Percentiles rank a stretch among this genome's conserved stretches.
These are phyloP conservation scores for Chaitophorus viminalis DNA, from an alignment of 2,888 invertebrate species.

Conservation along the genomic window DNA sequence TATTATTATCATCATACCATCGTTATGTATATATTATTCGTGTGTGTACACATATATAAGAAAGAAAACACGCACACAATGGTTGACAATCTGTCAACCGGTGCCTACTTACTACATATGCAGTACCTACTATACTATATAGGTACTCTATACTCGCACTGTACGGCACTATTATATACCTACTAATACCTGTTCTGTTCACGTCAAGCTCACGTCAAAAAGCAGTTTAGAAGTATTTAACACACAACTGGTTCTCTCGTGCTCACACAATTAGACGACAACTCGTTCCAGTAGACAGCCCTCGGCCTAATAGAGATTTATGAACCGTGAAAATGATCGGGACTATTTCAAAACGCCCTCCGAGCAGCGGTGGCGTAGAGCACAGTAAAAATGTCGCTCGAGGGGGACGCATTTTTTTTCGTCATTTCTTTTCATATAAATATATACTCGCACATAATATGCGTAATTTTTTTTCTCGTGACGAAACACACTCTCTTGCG, in stretches of 20 bases:
- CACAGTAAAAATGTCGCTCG: background rate
- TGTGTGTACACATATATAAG: background rate
- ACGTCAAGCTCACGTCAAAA: conserved; percentile 57
- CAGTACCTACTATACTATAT: no score
- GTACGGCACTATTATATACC: no score
- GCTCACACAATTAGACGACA: conserved; percentile 55
- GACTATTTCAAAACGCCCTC: conserved; percentile 54
- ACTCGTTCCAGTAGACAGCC: conserved; percentile 54
- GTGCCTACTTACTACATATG: background rate
- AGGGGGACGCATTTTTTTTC: background rate
- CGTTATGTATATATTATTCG: conserved; percentile 25
- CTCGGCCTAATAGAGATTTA: conserved; percentile 60
- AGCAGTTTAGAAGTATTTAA: conserved; percentile 59
- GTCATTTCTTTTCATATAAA: background rate
- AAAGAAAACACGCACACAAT: conserved; percentile 31
- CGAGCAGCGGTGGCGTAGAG: background rate
- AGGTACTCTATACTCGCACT: no score
- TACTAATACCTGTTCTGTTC: conserved; percentile 52
- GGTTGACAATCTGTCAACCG: conserved; percentile 61
- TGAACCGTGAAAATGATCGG: conserved; percentile 61
- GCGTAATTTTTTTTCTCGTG: background rate
- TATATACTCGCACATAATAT: background rate
- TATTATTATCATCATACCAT: conserved; percentile 20
- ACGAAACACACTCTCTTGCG: background rate
- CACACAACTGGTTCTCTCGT: conserved; percentile 49